Base-by-base conservation (phyloP, 2,888 invertebrate species). In the Ophion slaviceki region DNA sequence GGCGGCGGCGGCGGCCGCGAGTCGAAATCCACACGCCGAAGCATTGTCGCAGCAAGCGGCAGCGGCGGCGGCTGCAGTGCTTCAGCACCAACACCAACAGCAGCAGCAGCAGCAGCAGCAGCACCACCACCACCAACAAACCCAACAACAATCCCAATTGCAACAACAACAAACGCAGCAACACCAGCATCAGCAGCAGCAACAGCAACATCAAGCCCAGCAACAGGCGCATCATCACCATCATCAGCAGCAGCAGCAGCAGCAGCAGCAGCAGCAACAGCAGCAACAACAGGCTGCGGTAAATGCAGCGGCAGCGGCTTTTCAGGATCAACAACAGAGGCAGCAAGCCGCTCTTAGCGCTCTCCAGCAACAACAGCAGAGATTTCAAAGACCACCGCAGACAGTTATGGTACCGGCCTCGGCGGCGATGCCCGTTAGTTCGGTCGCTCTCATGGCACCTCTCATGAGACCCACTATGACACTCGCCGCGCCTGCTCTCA, bases 391-490 rank as follows among this genome's bases (percentile, higher is more conserved):
- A 83, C 94, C 94, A 71, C 94, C 94, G 7, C 94, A 94, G 80
- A 94, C 95, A 62, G 94, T 94, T 20, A 94, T 95, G 92, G 93
- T 94, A 5, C 94, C 94, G 2, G 95, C 94, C 2, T 94, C 94
- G 14, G 93, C 93, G 20, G 93, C 94, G 8, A 94, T 94, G 90
- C 94, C 94, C 3, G 94, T 94, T 57, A 94, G 94, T 62, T 94
- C 94, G 5, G 94, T 94, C 86, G 94, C 95, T 4, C 93, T 95
- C 14, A 95, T 95, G 92, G 95, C 95, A 82, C 95, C 95, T 76
- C 90, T 94, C 7, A 95, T 95, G 94, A 92, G 95, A 86, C 95
- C 94, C n/a, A 94, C 94, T 75, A 94, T 95, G 93, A 94, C 95
- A 80, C 91, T 95, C 57, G 94, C 95, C 62, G 95, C 95, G 36